These are phyloP conservation scores for Aptenodytes forsteri DNA, from an alignment of 2,113 vertebrate genomes.

Conservation along the genomic window DNA sequence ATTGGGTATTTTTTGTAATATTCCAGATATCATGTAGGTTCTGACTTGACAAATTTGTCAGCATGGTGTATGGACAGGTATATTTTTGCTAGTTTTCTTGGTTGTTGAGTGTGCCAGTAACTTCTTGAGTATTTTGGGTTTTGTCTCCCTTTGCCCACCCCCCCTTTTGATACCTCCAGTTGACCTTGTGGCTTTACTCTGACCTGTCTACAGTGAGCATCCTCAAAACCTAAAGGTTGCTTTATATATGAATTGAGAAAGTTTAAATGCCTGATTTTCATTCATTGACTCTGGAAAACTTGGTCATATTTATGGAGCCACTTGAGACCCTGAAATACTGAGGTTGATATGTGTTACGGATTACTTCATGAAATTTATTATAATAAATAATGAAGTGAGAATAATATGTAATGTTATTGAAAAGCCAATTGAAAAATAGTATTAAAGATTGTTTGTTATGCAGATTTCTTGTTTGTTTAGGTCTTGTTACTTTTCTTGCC, in stretches of 20 bases:
- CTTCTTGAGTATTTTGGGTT: background rate
- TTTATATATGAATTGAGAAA: background rate
- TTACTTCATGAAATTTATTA: background rate
- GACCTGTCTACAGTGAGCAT: background rate
- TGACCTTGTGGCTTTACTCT: background rate
- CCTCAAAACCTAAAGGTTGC: background rate
- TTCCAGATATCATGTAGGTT: accelerated
- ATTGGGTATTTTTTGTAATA: background rate
- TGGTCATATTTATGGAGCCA: background rate
- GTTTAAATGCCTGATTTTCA: background rate
- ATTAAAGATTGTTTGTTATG: background rate
- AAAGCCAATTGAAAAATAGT: background rate
- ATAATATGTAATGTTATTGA: accelerated
- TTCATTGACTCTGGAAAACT: background rate
- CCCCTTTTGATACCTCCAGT: background rate
- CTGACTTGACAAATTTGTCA: background rate
- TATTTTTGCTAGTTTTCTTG: background rate
- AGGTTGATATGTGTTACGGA: background rate
- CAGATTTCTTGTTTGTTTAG: background rate
- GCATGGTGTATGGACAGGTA: background rate
- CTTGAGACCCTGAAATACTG: background rate
- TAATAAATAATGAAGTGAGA: background rate
- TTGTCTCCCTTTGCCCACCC: background rate
- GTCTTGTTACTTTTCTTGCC: background rate
- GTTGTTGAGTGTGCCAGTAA: background rate